Conservation (phyloP, 2,888 invertebrate genomes). For the Pristionchus japonicus region DNA sequence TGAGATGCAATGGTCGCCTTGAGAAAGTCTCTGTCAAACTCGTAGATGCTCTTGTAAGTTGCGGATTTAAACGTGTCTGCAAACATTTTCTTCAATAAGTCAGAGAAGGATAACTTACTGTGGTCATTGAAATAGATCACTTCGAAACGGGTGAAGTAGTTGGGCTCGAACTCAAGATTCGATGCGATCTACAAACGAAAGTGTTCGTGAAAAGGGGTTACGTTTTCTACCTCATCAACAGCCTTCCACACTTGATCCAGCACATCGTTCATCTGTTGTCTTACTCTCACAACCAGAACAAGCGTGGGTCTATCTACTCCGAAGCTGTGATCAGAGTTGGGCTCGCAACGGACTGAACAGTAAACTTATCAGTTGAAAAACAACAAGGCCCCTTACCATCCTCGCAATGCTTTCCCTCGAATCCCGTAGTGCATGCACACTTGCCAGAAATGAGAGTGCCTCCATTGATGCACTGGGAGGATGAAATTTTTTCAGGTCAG, state of each 20-base stretch:
- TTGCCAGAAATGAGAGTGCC: background rate
- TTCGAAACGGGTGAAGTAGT: slow-evolving; percentile 17
- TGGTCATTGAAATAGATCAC: slow-evolving; percentile 19
- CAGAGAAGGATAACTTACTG: background rate
- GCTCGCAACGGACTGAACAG: background rate
- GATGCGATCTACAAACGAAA: background rate
- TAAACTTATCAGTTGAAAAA: background rate
- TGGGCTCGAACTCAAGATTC: slow-evolving; percentile 24
- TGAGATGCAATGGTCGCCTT: slow-evolving; percentile 25
- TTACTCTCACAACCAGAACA: background rate
- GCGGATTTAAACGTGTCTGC: background rate
- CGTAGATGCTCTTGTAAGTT: background rate
- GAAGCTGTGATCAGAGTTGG: background rate
- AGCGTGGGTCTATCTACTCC: background rate
- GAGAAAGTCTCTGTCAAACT: background rate
- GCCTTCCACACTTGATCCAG: background rate
- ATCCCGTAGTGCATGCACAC: background rate
- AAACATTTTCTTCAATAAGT: background rate
- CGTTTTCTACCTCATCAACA: background rate
- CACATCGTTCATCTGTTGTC: background rate
- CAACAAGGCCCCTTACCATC: slow-evolving; percentile 8
- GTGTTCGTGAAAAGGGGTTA: no score
- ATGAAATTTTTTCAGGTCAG: no score
- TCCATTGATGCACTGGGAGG: slow-evolving; percentile 44
- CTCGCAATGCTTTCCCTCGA: slow-evolving; percentile 10